Conservation (phyloP, 2,797 vertebrate species). For the Knipowitschia caucasica region DNA sequence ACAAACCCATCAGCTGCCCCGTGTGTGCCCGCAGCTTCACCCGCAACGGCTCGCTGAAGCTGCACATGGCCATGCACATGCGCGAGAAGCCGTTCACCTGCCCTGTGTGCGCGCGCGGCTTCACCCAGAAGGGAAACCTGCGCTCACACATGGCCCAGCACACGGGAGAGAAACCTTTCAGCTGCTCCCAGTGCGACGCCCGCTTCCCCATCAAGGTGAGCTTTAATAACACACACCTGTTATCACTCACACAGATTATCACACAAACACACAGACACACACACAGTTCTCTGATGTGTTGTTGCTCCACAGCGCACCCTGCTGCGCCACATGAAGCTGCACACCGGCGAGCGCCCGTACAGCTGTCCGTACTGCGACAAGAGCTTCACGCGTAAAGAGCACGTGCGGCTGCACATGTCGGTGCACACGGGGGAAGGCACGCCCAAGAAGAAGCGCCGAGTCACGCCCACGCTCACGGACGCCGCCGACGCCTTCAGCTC, state of each 20-base stretch:
- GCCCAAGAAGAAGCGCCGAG: not conserved
- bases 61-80: constrained; percentile 11
- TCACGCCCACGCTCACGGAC: not conserved
- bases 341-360: constrained; percentile 59
- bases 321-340: constrained; percentile 40
- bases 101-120: not conserved
- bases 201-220: not conserved
- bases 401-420: constrained; percentile 55
- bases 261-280: too few relatives aligned
- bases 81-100: constrained; percentile 15
- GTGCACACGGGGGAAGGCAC: constrained; percentile 26
- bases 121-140: constrained; percentile 12
- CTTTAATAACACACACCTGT: too few relatives aligned
- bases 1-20: constrained; percentile 6
- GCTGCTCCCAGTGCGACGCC: not conserved
- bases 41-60: not conserved
- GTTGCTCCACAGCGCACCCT: too few relatives aligned
- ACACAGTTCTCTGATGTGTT: too few relatives aligned
- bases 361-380: constrained; percentile 48
- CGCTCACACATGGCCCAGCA: constrained; percentile 10
- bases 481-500: too few relatives aligned
- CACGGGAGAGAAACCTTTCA: constrained; percentile 5
- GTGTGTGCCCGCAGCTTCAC: not conserved
- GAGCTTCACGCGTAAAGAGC: constrained; percentile 56
- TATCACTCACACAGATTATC: too few relatives aligned